These are phyloP conservation scores for Trissolcus brochymenae DNA, from an alignment of 2,888 invertebrate genomes.

Conservation along the genomic window DNA sequence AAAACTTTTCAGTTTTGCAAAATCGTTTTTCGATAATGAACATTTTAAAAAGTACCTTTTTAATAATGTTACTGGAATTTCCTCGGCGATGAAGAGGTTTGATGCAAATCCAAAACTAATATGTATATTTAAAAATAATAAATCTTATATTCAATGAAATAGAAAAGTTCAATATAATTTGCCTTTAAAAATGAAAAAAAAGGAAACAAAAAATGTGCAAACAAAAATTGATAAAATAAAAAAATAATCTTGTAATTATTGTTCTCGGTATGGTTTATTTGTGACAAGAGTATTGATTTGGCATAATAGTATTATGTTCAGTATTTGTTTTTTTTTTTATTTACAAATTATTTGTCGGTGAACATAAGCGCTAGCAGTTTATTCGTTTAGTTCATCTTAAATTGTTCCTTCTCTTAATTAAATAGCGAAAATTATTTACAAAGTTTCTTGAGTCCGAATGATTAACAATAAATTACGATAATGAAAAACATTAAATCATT, in stretches of 20 bases:
- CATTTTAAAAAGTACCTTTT: no score
- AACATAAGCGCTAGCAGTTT: slow-evolving; percentile 55
- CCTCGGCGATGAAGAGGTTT: no score
- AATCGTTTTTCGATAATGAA: no score
- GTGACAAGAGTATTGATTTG: slow-evolving; percentile 57
- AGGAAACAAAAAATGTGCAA: neutral
- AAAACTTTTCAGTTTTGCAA: no score
- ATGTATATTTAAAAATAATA: no score
- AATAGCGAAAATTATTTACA: slow-evolving; percentile 53
- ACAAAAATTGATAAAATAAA: neutral
- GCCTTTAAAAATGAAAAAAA: neutral
- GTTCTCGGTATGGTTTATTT: slow-evolving; percentile 54
- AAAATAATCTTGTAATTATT: slow-evolving; percentile 4
- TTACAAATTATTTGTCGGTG: slow-evolving; percentile 52
- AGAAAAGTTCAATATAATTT: no score
- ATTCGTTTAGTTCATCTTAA: neutral
- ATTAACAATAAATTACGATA: slow-evolving; percentile 36
- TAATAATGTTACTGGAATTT: no score
- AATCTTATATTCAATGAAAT: no score
- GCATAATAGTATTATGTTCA: slow-evolving; percentile 56
- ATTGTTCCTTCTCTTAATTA: slow-evolving; percentile 8
- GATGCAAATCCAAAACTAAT: no score
- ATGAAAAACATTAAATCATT: slow-evolving; percentile 46
- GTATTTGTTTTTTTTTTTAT: slow-evolving; percentile 42
- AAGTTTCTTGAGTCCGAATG: slow-evolving; percentile 39